Percentiles rank a stretch among this genome's conserved stretches.
These are phyloP conservation scores for Odontomyia ornata DNA, from an alignment of 2,888 invertebrate genomes.

Conservation along the genomic window DNA sequence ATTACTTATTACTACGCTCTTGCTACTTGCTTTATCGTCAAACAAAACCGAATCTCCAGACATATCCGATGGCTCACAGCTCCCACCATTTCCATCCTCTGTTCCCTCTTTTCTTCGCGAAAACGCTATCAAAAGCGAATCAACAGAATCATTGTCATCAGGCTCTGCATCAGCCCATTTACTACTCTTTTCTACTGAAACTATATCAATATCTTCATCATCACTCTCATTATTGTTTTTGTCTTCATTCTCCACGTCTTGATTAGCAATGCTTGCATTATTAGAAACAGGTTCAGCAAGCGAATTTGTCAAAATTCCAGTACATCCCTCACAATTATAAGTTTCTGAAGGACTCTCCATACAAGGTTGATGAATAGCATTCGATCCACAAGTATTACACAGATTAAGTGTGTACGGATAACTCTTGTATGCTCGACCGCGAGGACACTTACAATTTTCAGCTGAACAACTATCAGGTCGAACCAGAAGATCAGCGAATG, in stretches of 20 bases:
- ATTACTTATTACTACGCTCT: neutral
- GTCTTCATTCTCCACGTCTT: neutral
- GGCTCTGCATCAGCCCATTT: neutral
- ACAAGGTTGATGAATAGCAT: slow-evolving; percentile 51
- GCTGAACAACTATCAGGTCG: slow-evolving; percentile 72
- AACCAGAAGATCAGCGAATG: slow-evolving; percentile 76
- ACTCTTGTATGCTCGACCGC: slow-evolving; percentile 64
- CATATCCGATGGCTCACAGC: neutral
- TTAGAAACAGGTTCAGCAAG: neutral
- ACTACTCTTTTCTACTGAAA: neutral
- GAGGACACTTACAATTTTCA: slow-evolving; percentile 68
- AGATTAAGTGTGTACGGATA: slow-evolving; percentile 52
- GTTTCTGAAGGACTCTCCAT: neutral
- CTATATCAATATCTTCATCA: slow-evolving; percentile 38
- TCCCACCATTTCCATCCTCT: neutral
- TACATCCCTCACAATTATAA: slow-evolving; percentile 46
- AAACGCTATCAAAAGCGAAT: slow-evolving; percentile 6
- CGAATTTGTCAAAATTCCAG: neutral
- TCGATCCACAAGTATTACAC: slow-evolving; percentile 58
- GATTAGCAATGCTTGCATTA: neutral
- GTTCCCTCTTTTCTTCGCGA: neutral
- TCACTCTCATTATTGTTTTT: neutral
- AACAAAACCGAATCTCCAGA: neutral
- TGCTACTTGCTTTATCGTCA: neutral
- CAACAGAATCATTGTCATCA: slow-evolving; percentile 9